phyloP scores from a whole-genome alignment of 2,113 vertebrate genomes.

The Orcinus orca region DNA sequence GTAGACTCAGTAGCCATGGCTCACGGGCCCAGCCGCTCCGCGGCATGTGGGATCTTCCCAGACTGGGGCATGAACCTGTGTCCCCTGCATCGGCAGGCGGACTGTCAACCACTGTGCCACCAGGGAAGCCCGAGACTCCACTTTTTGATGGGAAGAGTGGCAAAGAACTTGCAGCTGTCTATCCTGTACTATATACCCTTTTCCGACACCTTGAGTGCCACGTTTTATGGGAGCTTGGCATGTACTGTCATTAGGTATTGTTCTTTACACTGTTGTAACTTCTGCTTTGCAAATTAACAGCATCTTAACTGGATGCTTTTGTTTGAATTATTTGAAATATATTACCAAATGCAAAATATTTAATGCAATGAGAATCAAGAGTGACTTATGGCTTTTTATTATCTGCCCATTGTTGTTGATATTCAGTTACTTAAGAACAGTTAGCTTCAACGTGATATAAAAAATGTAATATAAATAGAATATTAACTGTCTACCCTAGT shows the following conservation, averaged over 20 bases:
- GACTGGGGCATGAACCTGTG: no score
- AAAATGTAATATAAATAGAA: constrained; percentile 16
- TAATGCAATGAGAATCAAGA: constrained; percentile 15
- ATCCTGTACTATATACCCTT: neutral
- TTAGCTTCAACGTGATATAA: constrained; percentile 44
- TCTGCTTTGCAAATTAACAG: constrained; percentile 47
- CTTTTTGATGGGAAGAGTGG: neutral
- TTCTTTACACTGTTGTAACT: constrained; percentile 21
- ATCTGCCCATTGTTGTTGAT: neutral
- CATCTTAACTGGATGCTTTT: constrained; percentile 46
- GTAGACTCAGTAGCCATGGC: no score
- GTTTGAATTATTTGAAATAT: constrained; percentile 62
- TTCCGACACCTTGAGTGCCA: neutral
- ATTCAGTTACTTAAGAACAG: constrained; percentile 36
- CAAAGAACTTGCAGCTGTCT: neutral
- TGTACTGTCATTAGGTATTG: constrained; percentile 17
- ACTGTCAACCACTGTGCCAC: no score
- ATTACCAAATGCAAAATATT: constrained; percentile 35
- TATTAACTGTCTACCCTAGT: neutral
- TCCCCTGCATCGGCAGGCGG: no score
- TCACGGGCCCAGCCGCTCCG: no score
- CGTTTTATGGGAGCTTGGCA: neutral
- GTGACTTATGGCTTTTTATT: constrained; percentile 37
- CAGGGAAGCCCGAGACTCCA: neutral
- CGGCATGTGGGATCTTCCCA: no score